Conservation (phyloP, 2,888 invertebrate genomes). For the Rhynchonema sp. region DNA sequence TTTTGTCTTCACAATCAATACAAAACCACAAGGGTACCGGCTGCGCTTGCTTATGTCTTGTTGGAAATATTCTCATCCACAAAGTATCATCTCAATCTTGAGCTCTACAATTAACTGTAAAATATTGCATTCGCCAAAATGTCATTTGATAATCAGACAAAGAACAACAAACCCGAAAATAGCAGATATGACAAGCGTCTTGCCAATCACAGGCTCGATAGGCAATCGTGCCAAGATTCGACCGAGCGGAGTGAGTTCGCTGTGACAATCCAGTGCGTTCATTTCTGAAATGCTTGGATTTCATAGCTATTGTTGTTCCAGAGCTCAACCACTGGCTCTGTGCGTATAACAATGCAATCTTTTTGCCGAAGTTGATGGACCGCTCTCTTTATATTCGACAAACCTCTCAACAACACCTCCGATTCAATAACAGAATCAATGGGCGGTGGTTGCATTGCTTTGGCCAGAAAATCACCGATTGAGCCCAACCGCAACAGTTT, state of each 20-base stretch:
- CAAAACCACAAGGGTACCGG: no score
- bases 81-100: no score
- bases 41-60: no score
- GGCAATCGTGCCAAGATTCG: constrained; percentile 78
- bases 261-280: constrained; percentile 55
- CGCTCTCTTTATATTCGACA: not conserved
- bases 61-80: no score
- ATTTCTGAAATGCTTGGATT: constrained; percentile 18
- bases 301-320: no score
- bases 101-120: no score
- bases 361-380: no score
- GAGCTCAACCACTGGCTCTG: no score
- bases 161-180: constrained; percentile 48
- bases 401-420: constrained; percentile 48
- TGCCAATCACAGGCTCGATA: constrained; percentile 83
- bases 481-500: constrained; percentile 70
- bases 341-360: no score
- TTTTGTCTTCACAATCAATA: no score
- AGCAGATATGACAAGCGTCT: constrained; percentile 86
- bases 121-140: no score
- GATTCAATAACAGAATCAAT: constrained; percentile 95
- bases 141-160: not conserved
- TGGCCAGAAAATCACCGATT: constrained; percentile 80
- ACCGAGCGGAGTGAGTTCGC: constrained; percentile 79
- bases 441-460: constrained; percentile 79